A percentile compares a stretch with the other conserved stretches of the same genome.
phyloP scores from a whole-genome alignment of 2,113 vertebrate species.

The Apodemus sylvaticus region DNA sequence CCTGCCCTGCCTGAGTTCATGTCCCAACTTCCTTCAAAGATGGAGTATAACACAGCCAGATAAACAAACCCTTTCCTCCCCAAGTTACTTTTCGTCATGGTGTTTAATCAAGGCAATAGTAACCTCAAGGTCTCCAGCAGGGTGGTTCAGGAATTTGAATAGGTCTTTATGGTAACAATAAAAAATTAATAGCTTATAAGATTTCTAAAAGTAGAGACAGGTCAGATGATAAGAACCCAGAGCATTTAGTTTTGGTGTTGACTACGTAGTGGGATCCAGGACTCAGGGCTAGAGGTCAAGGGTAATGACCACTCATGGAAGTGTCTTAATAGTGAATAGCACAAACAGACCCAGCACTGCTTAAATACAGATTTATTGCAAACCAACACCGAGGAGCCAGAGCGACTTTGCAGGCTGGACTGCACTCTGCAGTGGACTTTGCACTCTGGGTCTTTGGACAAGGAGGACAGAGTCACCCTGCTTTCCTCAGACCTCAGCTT shows the following conservation, averaged over 20 bases:
- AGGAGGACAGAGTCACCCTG: conserved; percentile 34
- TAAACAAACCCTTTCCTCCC: neutral
- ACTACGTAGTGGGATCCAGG: neutral
- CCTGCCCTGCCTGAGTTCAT: neutral
- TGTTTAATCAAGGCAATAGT: neutral
- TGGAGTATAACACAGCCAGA: neutral
- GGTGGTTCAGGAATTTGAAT: neutral
- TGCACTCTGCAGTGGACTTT: no score
- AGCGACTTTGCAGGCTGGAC: conserved; percentile 15
- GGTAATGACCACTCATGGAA: neutral
- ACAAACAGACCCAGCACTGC: conserved; percentile 44
- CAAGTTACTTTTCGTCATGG: neutral
- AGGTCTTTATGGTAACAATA: neutral
- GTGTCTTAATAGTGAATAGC: neutral
- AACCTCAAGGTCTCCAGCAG: neutral
- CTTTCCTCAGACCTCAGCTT: conserved; percentile 56
- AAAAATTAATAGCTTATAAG: neutral
- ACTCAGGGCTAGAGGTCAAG: neutral
- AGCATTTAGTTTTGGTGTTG: neutral
- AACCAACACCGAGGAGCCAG: conserved; percentile 52
- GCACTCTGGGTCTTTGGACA: conserved; percentile 43
- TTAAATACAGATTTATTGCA: conserved; percentile 79
- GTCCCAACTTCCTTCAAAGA: neutral
- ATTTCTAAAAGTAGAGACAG: neutral
- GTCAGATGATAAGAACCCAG: neutral